Conservation (phyloP, 2,113 vertebrate species). For the Halcyon senegalensis region DNA sequence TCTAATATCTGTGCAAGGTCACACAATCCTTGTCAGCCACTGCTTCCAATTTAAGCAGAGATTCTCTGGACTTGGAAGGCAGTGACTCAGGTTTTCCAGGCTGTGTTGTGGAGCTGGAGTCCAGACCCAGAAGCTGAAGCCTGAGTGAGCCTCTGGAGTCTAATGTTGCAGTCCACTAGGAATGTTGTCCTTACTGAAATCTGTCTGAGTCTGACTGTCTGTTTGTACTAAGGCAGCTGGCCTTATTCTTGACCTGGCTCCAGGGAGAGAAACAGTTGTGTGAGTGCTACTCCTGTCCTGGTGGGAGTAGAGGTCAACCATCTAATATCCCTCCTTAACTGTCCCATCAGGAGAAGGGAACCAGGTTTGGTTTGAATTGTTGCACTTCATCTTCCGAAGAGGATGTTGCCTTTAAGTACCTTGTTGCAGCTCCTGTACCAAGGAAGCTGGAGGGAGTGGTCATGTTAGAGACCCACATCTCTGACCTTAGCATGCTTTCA, state of each 20-base stretch:
- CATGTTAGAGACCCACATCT: neutral
- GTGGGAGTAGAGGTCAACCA: neutral
- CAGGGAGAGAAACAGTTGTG: neutral
- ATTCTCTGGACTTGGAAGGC: neutral
- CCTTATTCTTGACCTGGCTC: neutral
- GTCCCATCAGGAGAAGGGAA: neutral
- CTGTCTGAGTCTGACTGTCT: neutral
- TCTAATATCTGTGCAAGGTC: conserved; percentile 52
- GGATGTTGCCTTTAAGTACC: neutral
- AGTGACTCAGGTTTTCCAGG: conserved; percentile 55
- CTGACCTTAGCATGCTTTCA: neutral
- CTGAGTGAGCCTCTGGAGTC: neutral
- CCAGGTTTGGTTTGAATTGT: neutral
- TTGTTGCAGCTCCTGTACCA: neutral
- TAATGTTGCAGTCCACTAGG: neutral
- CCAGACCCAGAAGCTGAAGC: neutral
- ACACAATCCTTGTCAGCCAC: conserved; percentile 26
- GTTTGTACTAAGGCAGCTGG: neutral
- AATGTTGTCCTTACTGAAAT: neutral
- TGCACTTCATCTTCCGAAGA: neutral
- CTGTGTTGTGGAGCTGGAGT: neutral
- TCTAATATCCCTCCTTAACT: neutral
- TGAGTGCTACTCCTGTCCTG: neutral
- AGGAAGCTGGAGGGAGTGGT: neutral
- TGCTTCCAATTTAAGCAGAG: conserved; percentile 7